Evolutionary conservation across 2,797 vertebrate species (phyloP), one percentile per base, ranked within the genome.

Genomic region (Crocodylus rhombifer): DNA sequence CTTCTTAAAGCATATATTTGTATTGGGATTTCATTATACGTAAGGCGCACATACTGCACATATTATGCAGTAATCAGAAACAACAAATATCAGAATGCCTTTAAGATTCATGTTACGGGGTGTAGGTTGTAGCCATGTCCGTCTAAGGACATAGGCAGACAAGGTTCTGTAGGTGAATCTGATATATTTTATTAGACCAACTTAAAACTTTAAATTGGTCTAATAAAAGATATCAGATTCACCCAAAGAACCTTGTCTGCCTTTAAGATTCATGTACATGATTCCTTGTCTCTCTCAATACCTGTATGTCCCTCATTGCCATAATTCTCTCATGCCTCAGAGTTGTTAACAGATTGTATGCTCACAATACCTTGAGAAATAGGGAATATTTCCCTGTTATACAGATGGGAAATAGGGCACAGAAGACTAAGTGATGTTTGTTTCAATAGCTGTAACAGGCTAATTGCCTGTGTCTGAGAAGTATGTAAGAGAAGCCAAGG

Each of bases 351-450:
- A 18, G 79, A 5, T 61, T 20, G 7, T 57, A 8, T 1, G 2
- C 13, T 15, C 16, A 4, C 23, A 14, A 1, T 2, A 14, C 28
- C 61, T 6, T 16, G 26, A 33, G 62, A 20, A 26, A 8, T 33
- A 7, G n/a, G 23, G 23, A 26, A 36, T 25, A 15, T 14, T 23
- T 84, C 58, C 60, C 23, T 18, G 0, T 60, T n/a, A 23, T 7
- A 0, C 0, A 14, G 9, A 9, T 3, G 25, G 61, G 79, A 17
- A 3, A 1, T 2, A 5, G 33, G 21, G 61, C 36, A 73, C 30
- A 15, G 14, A 10, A 2, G 78, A 74, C 25, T 16, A 8, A 69
- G 2, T 2, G n/a, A 23, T 10, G 17, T 21, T 26, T 60, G 67
- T 75, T 26, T 57, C 42, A 51, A 51, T 10, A 51, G 42, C 42